Conservation (phyloP, 2,113 vertebrate species). For the Leptosomus discolor region DNA sequence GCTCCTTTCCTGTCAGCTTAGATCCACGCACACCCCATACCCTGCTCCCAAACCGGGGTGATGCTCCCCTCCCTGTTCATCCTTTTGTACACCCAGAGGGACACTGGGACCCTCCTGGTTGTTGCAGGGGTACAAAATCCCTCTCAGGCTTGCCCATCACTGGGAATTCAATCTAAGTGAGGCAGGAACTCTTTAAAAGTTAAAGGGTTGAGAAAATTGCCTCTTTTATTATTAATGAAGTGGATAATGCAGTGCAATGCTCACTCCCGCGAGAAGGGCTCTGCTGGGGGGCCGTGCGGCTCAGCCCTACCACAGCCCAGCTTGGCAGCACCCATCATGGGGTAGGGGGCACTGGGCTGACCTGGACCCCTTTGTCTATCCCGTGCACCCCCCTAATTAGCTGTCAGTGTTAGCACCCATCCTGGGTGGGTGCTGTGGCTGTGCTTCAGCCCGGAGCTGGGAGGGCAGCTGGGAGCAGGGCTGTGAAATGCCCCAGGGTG, state of each 20-base stretch:
- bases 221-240: slow-evolving; percentile 59
- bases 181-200: slow-evolving; percentile 52
- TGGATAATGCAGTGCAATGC: not conserved
- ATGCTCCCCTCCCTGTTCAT: not conserved
- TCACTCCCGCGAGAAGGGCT: not conserved
- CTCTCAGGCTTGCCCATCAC: not conserved
- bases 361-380: not conserved
- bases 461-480: not conserved
- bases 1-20: not conserved
- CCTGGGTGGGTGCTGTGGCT: not conserved
- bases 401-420: not conserved
- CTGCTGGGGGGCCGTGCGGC: not conserved
- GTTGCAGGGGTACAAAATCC: not conserved
- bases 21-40: fast-evolving
- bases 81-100: not conserved
- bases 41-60: fast-evolving
- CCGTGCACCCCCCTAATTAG: not conserved
- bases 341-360: not conserved
- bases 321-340: fast-evolving
- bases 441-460: not conserved
- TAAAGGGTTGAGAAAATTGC: slow-evolving; percentile 58
- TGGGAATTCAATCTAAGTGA: slow-evolving; percentile 30
- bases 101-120: fast-evolving
- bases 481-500: not conserved
- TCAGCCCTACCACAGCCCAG: not conserved